Evolutionary conservation across 2,797 vertebrate genomes (phyloP).

Genomic region (Cryptoblepharus egeriae): DNA sequence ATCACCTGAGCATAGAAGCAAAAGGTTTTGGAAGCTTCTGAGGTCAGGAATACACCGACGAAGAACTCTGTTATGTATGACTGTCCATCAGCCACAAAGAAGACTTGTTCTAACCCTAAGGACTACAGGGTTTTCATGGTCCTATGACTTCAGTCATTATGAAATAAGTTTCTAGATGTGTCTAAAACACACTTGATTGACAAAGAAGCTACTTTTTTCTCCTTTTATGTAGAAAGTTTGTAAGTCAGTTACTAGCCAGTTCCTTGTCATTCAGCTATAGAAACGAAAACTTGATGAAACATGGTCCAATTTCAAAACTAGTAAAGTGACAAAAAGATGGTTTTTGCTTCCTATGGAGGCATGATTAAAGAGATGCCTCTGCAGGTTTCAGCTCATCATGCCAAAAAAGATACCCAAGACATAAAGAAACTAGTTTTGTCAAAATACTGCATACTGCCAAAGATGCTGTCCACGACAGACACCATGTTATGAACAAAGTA

Average conservation of each 20-base stretch:
- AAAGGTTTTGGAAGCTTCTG: no score
- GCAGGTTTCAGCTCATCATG: not conserved
- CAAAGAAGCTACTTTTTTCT: not conserved
- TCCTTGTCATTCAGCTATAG: not conserved
- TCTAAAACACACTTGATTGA: not conserved
- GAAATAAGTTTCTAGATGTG: not conserved
- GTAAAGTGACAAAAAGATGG: not conserved
- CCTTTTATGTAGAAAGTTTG: not conserved
- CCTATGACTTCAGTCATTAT: not conserved
- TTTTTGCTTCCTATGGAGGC: not conserved
- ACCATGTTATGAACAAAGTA: not conserved
- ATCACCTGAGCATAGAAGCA: no score
- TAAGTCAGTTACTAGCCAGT: not conserved
- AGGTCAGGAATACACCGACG: no score
- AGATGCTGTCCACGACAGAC: not conserved
- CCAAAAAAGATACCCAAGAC: not conserved
- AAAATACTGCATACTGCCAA: not conserved
- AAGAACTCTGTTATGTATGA: no score
- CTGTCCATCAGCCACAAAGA: no score
- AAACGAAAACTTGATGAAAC: not conserved
- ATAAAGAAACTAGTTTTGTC: conserved; percentile 7
- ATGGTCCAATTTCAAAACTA: not conserved
- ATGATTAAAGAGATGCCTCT: not conserved
- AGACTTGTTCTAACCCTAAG: not conserved
- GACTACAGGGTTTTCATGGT: not conserved